Percentiles rank a stretch among this genome's conserved stretches.
Conservation (phyloP, 2,888 invertebrate genomes). For the Chrysodeixis includens region DNA sequence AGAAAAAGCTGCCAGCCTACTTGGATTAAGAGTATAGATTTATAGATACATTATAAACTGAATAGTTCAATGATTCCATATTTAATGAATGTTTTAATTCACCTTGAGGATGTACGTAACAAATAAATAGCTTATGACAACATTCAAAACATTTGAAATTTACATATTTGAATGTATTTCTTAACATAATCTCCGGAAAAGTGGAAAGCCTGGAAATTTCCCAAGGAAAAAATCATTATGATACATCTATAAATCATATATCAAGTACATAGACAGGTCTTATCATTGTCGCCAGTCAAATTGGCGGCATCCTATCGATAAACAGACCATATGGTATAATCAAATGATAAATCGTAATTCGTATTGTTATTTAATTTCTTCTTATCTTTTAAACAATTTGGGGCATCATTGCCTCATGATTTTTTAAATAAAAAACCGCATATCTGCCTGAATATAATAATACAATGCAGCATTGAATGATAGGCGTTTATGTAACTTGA, state of each 20-base stretch:
- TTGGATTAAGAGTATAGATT: no score
- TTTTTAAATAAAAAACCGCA: not conserved
- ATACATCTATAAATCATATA: not conserved
- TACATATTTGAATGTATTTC: no score
- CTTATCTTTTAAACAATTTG: not conserved
- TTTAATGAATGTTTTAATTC: no score
- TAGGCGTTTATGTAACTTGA: not conserved
- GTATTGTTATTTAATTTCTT: not conserved
- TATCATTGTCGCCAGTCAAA: not conserved
- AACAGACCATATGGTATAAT: not conserved
- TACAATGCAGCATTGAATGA: not conserved
- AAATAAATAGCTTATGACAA: no score
- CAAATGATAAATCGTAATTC: not conserved
- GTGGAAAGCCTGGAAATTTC: not conserved
- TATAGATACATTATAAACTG: no score
- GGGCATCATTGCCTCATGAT: not conserved
- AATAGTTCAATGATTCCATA: no score
- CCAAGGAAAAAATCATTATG: not conserved
- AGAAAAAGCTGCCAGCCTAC: no score
- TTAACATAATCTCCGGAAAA: no score
- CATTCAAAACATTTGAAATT: no score
- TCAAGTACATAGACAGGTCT: not conserved
- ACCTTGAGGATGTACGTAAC: no score
- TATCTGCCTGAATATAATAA: not conserved
- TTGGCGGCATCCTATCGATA: slow-evolving; percentile 4